phyloP scores from a whole-genome alignment of 1,140 invertebrate genomes.

The Cyrtorhinus lividipennis region DNA sequence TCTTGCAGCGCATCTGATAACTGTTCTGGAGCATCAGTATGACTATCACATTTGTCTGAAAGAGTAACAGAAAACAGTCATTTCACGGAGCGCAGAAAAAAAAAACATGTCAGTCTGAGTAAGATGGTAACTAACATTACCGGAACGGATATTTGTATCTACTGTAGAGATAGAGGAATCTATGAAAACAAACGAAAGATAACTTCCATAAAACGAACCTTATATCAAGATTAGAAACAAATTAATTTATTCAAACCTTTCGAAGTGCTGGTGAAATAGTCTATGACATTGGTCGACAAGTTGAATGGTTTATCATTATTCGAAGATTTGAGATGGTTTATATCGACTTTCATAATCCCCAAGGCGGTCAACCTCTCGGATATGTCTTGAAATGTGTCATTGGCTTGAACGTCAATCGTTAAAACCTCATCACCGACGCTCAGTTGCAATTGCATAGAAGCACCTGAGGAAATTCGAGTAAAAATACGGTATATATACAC shows the following conservation, averaged over 20 bases:
- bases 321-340: conserved; percentile 18
- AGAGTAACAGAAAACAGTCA: background rate
- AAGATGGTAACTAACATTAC: no score
- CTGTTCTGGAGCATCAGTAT: background rate
- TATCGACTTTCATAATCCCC: conserved; percentile 17
- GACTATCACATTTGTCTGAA: background rate
- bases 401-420: conserved; percentile 18
- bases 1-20: background rate
- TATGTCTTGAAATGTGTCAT: conserved; percentile 19
- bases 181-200: no score
- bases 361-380: conserved; percentile 16
- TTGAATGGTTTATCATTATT: conserved; percentile 21
- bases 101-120: no score
- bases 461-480: no score
- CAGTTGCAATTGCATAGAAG: conserved; percentile 21
- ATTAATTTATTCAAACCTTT: background rate
- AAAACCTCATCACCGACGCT: conserved; percentile 15
- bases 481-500: no score
- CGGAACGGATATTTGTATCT: no score
- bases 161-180: no score
- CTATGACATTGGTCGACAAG: conserved; percentile 20
- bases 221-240: no score
- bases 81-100: no score
- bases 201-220: no score
- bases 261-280: conserved; percentile 11